phyloP scores from a whole-genome alignment of 1,140 invertebrate species.

The Zaprionus tsacasi region DNA sequence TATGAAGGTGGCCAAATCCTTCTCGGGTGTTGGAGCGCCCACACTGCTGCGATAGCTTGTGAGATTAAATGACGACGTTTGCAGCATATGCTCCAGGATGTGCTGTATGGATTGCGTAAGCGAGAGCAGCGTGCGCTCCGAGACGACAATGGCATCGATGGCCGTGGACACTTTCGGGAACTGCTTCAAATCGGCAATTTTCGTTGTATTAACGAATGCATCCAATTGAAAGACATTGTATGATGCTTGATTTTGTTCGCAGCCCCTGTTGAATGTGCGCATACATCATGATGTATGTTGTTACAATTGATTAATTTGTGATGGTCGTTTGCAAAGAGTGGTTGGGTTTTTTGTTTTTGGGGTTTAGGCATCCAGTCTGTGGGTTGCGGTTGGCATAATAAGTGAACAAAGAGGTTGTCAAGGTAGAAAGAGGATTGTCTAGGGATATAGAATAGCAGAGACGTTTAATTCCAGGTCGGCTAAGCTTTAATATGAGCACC shows the following conservation, averaged over 20 bases:
- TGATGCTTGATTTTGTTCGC: conserved; percentile 88
- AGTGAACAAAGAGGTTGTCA: no score
- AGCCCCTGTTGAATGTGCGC: conserved; percentile 85
- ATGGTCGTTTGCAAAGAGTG: conserved; percentile 44
- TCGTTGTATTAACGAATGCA: conserved; percentile 87
- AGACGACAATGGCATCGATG: conserved; percentile 79
- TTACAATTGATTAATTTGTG: conserved; percentile 11
- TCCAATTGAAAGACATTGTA: conserved; percentile 90
- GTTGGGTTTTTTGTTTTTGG: conserved; percentile 38
- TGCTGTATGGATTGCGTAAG: conserved; percentile 86
- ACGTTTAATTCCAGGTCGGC: conserved; percentile 31
- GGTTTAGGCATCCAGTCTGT: no score
- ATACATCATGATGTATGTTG: conserved; percentile 16
- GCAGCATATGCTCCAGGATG: conserved; percentile 87
- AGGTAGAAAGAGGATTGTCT: no score
- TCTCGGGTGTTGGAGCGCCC: conserved; percentile 88
- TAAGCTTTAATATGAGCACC: neutral
- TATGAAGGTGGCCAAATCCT: conserved; percentile 89
- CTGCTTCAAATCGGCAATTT: conserved; percentile 85
- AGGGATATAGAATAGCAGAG: conserved; percentile 10
- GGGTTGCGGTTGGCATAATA: no score
- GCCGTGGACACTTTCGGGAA: conserved; percentile 82
- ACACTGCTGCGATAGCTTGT: conserved; percentile 87
- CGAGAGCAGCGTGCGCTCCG: conserved; percentile 74
- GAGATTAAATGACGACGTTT: conserved; percentile 88